Evolutionary conservation across 2,113 vertebrate genomes (phyloP).

Genomic region (Ellobius talpinus): DNA sequence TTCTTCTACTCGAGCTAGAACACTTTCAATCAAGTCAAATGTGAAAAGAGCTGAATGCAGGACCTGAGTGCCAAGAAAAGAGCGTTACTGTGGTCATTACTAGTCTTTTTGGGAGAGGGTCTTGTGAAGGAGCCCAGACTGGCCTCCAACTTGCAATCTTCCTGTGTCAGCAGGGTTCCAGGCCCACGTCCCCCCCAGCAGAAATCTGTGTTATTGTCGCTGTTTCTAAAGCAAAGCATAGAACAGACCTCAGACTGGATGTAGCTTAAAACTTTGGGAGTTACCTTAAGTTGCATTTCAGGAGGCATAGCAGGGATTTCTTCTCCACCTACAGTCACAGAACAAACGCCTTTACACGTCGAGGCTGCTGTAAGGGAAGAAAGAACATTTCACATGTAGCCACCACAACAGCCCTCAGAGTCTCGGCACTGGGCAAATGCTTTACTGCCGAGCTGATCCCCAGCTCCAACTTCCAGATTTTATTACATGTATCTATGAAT

Average conservation of each 20-base stretch:
- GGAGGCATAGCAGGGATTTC: constrained; percentile 90
- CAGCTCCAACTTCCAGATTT: neutral
- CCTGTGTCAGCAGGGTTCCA: neutral
- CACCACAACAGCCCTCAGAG: constrained; percentile 37
- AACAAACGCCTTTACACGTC: constrained; percentile 80
- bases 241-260: neutral
- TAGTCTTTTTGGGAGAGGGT: neutral
- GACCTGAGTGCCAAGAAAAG: constrained; percentile 88
- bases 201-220: constrained; percentile 74
- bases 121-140: neutral
- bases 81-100: constrained; percentile 37
- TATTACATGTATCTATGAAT: neutral
- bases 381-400: neutral
- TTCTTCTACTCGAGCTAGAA: constrained; percentile 94
- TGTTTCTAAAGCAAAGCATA: constrained; percentile 29
- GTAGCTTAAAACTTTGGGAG: neutral
- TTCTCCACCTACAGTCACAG: constrained; percentile 87
- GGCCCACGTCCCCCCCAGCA: no score
- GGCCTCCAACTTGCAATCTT: no score
- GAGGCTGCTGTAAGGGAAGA: constrained; percentile 77
- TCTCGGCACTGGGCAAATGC: neutral
- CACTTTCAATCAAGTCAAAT: constrained; percentile 97
- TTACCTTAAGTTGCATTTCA: constrained; percentile 93
- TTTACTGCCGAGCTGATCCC: neutral
- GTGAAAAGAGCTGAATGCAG: constrained; percentile 95